Evolutionary conservation across 2,797 vertebrate species (phyloP).

Genomic region (Aplochiton taeniatus): DNA sequence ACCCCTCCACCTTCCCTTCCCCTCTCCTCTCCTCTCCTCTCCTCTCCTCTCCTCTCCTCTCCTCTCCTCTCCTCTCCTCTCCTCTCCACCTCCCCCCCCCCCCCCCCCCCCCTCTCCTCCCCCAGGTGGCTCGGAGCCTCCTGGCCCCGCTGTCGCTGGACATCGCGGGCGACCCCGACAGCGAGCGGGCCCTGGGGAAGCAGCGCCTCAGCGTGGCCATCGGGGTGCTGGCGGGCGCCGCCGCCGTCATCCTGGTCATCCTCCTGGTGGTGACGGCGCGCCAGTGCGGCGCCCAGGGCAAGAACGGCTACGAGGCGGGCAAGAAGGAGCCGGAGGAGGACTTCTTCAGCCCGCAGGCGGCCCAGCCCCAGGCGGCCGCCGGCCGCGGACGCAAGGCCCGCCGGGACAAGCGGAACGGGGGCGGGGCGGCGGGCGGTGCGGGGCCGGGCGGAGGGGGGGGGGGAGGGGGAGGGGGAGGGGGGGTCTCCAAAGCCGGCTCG

Average conservation of each 20-base stretch:
- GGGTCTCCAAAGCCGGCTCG: slow-evolving; percentile 88
- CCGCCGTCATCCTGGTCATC: slow-evolving; percentile 91
- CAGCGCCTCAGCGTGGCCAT: slow-evolving; percentile 93
- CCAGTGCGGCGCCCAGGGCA: slow-evolving; percentile 89
- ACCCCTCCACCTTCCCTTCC: too few relatives aligned
- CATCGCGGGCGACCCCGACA: slow-evolving; percentile 94
- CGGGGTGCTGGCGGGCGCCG: slow-evolving; percentile 90
- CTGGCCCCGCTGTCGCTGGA: slow-evolving; percentile 89
- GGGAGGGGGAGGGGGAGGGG: slow-evolving; percentile 75
- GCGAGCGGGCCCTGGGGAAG: slow-evolving; percentile 86
- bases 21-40: too few relatives aligned
- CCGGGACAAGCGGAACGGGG: slow-evolving; percentile 40
- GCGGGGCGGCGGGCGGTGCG: slow-evolving; percentile 68
- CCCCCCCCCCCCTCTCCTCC: neutral
- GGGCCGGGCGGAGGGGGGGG: slow-evolving; percentile 82
- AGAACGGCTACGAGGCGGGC: slow-evolving; percentile 92
- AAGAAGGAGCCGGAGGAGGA: slow-evolving; percentile 95
- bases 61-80: neutral
- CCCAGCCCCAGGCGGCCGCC: slow-evolving; percentile 60
- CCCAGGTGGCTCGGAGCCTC: slow-evolving; percentile 87
- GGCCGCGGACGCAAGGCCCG: slow-evolving; percentile 21
- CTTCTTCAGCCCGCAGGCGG: slow-evolving; percentile 90
- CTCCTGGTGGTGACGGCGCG: slow-evolving; percentile 91
- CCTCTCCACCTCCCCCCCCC: neutral
- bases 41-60: too few relatives aligned